phyloP scores from a whole-genome alignment of 2,113 vertebrate species.

The Thermophis baileyi region DNA sequence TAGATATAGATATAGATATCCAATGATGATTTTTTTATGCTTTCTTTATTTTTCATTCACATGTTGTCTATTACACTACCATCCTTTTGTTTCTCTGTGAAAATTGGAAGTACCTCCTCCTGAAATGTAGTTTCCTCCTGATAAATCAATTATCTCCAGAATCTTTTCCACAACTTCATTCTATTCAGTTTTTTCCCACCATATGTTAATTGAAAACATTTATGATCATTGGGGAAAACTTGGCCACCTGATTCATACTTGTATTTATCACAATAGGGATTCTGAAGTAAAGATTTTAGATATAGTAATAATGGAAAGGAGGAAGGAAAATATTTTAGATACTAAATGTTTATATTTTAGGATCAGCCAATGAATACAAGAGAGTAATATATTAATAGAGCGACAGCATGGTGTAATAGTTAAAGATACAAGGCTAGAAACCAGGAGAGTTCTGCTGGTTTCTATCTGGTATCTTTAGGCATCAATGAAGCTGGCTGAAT shows the following conservation, averaged over 20 bases:
- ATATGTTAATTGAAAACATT: neutral
- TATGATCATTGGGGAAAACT: neutral
- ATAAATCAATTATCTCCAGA: neutral
- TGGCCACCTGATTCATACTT: neutral
- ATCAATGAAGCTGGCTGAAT: neutral
- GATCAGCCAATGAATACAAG: neutral
- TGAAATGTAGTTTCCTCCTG: neutral
- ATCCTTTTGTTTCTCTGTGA: neutral
- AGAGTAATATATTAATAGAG: neutral
- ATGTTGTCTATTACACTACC: neutral
- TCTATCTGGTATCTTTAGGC: neutral
- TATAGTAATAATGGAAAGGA: neutral
- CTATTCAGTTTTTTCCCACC: neutral
- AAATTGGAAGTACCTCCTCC: neutral
- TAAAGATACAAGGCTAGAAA: neutral
- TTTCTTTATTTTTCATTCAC: neutral
- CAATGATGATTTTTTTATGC: neutral
- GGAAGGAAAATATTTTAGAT: neutral
- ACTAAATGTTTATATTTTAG: neutral
- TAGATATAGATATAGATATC: too few species aligned
- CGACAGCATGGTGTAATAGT: neutral
- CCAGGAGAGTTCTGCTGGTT: neutral
- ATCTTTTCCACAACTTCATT: neutral
- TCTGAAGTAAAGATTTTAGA: neutral
- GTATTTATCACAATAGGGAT: neutral